phyloP scores from a whole-genome alignment of 2,888 invertebrate genomes.

The Entomobrya proxima region DNA sequence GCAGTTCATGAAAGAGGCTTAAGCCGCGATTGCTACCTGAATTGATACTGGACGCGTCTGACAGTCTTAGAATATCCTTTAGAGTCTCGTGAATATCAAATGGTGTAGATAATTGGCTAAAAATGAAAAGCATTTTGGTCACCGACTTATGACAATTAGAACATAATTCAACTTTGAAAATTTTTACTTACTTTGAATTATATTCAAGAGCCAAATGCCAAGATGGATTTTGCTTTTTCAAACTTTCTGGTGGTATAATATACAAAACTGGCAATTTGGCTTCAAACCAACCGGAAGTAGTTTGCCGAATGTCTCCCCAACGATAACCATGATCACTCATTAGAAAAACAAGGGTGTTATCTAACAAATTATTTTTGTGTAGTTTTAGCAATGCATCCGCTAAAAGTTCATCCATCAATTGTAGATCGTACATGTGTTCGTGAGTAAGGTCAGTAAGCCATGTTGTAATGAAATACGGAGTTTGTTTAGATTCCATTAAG shows the following conservation, averaged over 20 bases:
- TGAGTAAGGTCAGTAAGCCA: conserved; percentile 71
- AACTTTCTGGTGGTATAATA: conserved; percentile 59
- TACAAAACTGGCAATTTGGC: conserved; percentile 71
- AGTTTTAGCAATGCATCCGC: conserved; percentile 36
- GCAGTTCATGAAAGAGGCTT: conserved; percentile 57
- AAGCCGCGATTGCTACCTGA: no score
- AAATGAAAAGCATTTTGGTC: not conserved
- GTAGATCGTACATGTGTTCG: conserved; percentile 55
- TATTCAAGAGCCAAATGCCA: conserved; percentile 56
- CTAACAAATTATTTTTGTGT: conserved; percentile 81
- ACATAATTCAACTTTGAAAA: not conserved
- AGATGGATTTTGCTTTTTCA: conserved; percentile 8
- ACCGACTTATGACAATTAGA: not conserved
- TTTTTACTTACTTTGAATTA: conserved; percentile 68
- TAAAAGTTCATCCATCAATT: conserved; percentile 50
- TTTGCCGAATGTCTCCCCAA: conserved; percentile 83
- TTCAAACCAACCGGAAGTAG: conserved; percentile 84
- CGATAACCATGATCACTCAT: conserved; percentile 89
- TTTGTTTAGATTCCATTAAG: conserved; percentile 81
- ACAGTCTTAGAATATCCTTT: no score
- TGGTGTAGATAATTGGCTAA: conserved; percentile 66
- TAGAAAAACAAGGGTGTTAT: conserved; percentile 82
- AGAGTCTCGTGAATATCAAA: conserved; percentile 70
- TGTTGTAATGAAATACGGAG: conserved; percentile 77
- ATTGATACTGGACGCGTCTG: no score